These are phyloP conservation scores for Camponotus pennsylvanicus DNA, from an alignment of 1,140 invertebrate genomes.

Conservation along the genomic window DNA sequence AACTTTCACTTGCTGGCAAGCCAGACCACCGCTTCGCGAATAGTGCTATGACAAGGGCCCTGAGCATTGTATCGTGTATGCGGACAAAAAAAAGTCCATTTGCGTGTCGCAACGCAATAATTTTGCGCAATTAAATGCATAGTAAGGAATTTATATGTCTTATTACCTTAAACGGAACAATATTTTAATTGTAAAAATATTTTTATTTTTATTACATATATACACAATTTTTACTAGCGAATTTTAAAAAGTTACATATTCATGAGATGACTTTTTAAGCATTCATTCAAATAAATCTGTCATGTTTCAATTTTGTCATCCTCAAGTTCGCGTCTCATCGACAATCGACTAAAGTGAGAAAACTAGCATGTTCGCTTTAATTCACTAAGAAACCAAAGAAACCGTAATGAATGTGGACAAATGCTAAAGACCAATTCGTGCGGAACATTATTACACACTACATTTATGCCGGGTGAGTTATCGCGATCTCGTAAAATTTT, in stretches of 20 bases:
- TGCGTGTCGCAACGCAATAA: conserved; percentile 32
- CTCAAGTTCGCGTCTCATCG: not conserved
- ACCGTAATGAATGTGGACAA: not conserved
- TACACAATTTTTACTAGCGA: not conserved
- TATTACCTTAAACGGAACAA: not conserved
- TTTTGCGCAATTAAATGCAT: conserved; percentile 26
- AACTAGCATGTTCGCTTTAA: not conserved
- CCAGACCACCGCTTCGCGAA: conserved; percentile 70
- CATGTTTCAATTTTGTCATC: not conserved
- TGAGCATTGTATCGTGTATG: conserved; percentile 54
- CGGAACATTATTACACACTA: not conserved
- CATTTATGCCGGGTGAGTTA: not conserved
- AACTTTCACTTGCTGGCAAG: conserved; percentile 83
- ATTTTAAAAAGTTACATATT: not conserved
- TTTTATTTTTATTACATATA: not conserved
- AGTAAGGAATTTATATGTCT: not conserved
- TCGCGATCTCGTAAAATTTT: conserved; percentile 38
- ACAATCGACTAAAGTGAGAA: conserved; percentile 2
- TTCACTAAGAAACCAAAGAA: not conserved
- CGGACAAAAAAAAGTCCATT: not conserved
- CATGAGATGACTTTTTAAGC: not conserved
- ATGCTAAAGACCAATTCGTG: conserved; percentile 25
- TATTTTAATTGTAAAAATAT: not conserved
- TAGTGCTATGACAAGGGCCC: conserved; percentile 6
- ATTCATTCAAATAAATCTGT: not conserved